Evolutionary conservation across 2,113 vertebrate species (phyloP).

Genomic region (Muntiacus reevesi): DNA sequence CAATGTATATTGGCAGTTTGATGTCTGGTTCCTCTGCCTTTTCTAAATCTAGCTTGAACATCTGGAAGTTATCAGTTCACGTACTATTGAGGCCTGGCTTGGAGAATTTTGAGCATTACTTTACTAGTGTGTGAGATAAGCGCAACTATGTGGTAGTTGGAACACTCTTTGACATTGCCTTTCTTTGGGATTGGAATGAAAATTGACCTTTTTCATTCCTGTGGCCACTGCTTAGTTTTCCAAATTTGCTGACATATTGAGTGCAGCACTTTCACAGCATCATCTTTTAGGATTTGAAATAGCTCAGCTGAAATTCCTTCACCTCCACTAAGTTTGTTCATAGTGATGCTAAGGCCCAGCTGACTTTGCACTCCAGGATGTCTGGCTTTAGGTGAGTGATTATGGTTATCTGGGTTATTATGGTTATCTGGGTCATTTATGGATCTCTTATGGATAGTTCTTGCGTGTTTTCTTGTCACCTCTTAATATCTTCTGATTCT

Average conservation of each 20-base stretch:
- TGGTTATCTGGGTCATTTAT: too few species aligned
- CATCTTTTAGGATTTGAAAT: background rate
- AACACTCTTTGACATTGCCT: background rate
- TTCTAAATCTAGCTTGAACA: background rate
- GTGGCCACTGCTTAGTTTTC: background rate
- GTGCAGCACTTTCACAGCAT: background rate
- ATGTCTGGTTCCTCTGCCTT: background rate
- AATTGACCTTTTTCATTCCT: background rate
- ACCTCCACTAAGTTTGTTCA: background rate
- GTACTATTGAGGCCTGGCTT: background rate
- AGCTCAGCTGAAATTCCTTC: background rate
- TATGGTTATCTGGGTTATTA: background rate
- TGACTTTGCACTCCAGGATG: background rate
- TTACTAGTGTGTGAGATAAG: background rate
- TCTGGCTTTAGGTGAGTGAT: background rate
- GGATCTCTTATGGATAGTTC: background rate
- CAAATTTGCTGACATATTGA: background rate
- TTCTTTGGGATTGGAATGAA: background rate
- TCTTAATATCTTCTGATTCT: background rate
- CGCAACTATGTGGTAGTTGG: fast-evolving
- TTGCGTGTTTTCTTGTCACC: background rate
- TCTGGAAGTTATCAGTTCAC: background rate
- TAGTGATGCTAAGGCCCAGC: background rate
- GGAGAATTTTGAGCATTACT: background rate
- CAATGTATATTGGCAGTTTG: background rate